phyloP scores from a whole-genome alignment of 2,797 vertebrate species.

The Mionectes olivaceus region DNA sequence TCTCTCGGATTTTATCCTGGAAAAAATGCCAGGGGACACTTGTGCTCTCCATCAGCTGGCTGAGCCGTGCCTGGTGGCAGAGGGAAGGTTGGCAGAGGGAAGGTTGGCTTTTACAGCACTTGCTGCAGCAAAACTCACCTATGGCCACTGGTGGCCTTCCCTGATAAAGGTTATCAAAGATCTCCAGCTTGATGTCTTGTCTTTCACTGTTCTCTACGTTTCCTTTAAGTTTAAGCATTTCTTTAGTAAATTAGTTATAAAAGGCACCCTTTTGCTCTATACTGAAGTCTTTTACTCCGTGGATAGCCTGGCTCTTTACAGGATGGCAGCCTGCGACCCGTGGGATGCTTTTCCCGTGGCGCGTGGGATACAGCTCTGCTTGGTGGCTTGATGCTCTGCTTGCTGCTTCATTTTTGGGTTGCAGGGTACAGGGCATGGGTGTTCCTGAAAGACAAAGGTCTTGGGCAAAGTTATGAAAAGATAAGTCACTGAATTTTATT shows the following conservation, averaged over 20 bases:
- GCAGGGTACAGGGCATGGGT: fast-evolving
- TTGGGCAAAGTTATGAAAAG: not conserved
- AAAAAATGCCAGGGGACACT: not conserved
- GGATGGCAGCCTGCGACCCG: not conserved
- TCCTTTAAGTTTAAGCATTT: not conserved
- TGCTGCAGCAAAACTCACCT: not conserved
- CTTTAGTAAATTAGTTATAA: not conserved
- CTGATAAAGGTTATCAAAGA: not conserved
- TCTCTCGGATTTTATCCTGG: not conserved
- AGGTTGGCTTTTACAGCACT: not conserved
- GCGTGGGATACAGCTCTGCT: not conserved
- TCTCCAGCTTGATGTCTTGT: not conserved
- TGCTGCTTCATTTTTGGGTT: not conserved
- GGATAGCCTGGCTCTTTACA: not conserved
- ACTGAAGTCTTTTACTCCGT: not conserved
- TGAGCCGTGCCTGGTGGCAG: not conserved
- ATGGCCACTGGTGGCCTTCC: not conserved
- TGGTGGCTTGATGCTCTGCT: not conserved
- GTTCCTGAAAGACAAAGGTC: not conserved
- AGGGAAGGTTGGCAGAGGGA: not conserved
- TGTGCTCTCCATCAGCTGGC: not conserved
- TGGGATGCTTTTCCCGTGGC: not conserved
- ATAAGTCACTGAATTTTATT: not conserved
- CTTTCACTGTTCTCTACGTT: not conserved
- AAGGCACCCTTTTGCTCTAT: fast-evolving